Evolutionary conservation across 2,113 vertebrate genomes (phyloP), one percentile per base, ranked within the genome.

Genomic region (Barbus barbus): DNA sequence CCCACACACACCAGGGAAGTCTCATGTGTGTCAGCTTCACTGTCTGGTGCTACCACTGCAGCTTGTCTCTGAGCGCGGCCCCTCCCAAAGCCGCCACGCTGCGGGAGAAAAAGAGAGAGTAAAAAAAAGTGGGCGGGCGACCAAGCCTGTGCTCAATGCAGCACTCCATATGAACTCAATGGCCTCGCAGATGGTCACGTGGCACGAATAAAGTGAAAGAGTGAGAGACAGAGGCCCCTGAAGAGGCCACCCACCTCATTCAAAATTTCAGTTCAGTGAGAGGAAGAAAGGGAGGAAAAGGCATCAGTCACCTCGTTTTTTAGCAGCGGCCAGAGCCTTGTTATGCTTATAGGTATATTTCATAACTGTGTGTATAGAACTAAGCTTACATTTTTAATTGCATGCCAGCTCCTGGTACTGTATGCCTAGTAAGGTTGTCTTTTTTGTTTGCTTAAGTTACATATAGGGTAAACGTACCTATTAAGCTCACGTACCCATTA

Each of bases 241-340:
- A 51, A 48, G 41, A 73, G 74, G 51, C 51, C 51, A 78, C 51
- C 38, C 44, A 53, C 72, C 56, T 83, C 82, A 83, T 83, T 83
- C 82, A 83, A 76, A 41, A 76, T 63, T 76, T 75, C 24, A 46
- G 20, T 53, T 83, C 38, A 33, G 26, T 69, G 9, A 36, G 61
- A 83, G 77, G 28, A 67, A 63, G 22, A 18, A 48, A 31, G 65
- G 18, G 28, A 65, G 76, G 3, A 63, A 44, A 56, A 60, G 5
- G 46, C 9, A 56, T 80, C 79, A 79, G 71, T 58, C 41, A 81
- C 61, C 28, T 61, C 4, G 36, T 38, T 44, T 46, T 79, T n/a
- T 73, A 31, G 91, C 92, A 92, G 90, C 85, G 3, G 22, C 51
- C 51, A 56, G 51, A 8, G 18, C 53, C 8, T n/a, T 56, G 6